These are phyloP conservation scores for Mirza zaza DNA, from an alignment of 2,113 vertebrate species.

Conservation along the genomic window DNA sequence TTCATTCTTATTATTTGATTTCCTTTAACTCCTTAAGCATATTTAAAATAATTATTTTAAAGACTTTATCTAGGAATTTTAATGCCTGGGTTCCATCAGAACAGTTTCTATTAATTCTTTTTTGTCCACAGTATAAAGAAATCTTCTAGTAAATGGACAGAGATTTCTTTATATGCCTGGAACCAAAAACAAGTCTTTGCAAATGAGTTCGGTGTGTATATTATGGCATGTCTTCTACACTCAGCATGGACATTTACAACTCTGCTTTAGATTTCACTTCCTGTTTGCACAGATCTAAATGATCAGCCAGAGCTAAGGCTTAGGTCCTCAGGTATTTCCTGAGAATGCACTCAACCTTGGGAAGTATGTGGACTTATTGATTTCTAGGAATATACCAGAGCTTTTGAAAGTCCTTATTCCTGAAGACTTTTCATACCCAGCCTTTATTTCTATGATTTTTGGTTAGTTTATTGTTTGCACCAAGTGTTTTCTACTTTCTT, in stretches of 20 bases:
- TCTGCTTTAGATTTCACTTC: neutral
- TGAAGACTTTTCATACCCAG: neutral
- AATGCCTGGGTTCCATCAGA: neutral
- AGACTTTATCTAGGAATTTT: neutral
- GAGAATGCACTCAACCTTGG: neutral
- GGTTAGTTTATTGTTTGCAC: neutral
- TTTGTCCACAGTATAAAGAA: neutral
- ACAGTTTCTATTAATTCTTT: neutral
- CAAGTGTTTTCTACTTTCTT: neutral
- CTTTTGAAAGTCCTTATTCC: neutral
- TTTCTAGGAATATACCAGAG: neutral
- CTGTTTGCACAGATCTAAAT: neutral
- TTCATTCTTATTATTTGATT: neutral
- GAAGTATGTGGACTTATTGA: neutral
- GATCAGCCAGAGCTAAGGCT: neutral
- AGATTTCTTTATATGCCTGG: neutral
- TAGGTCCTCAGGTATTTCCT: neutral
- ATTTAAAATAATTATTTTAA: neutral
- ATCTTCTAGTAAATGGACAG: neutral
- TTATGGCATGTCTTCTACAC: neutral
- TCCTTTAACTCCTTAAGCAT: neutral
- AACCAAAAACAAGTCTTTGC: neutral
- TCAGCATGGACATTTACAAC: neutral
- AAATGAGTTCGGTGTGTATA: neutral
- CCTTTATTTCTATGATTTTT: neutral